phyloP scores from a whole-genome alignment of 2,113 vertebrate genomes.

The Chloroceryle aenea region DNA sequence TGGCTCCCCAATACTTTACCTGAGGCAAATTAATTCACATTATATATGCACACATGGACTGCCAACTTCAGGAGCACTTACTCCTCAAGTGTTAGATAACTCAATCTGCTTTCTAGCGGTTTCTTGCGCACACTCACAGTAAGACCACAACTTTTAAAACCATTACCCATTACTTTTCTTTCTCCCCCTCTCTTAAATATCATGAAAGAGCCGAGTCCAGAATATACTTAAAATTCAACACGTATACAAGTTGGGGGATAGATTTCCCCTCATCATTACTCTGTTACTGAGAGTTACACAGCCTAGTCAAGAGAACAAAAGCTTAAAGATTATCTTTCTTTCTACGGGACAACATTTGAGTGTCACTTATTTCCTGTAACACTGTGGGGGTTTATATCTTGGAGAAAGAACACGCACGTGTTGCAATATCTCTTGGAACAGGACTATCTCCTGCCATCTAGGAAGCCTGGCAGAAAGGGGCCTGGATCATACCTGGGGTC shows the following conservation, averaged over 20 bases:
- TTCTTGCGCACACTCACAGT: neutral
- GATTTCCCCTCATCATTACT: neutral
- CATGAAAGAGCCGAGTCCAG: neutral
- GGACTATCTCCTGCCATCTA: neutral
- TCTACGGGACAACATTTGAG: neutral
- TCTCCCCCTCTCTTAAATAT: neutral
- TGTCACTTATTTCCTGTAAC: neutral
- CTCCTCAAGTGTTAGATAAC: neutral
- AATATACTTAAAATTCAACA: neutral
- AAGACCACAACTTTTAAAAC: neutral
- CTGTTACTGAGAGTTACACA: neutral
- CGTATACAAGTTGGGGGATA: neutral
- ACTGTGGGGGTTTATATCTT: accelerated
- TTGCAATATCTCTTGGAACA: neutral
- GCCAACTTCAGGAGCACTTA: neutral
- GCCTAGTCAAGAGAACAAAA: neutral
- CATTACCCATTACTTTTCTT: neutral
- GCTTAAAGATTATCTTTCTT: neutral
- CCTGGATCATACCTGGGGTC: neutral
- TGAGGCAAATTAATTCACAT: neutral
- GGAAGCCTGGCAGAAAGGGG: neutral
- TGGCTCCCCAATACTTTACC: neutral
- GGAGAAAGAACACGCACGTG: neutral
- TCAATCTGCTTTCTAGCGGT: neutral
- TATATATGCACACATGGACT: neutral